Percentiles rank a stretch among this genome's conserved stretches.
phyloP scores from a whole-genome alignment of 1,140 invertebrate species.

The Atopsyche davidsoni region DNA sequence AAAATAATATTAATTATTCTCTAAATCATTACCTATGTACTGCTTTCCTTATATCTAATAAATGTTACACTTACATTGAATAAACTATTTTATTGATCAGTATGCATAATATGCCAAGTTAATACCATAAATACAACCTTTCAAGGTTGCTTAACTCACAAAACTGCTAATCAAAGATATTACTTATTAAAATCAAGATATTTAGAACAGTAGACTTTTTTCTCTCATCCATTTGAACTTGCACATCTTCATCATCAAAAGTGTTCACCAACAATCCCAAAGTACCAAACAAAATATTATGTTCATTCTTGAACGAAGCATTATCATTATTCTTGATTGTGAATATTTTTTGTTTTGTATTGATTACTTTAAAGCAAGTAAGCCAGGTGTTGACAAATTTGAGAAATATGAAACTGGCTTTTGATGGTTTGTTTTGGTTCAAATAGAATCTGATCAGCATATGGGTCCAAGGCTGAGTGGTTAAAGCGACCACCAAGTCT shows the following conservation, averaged over 20 bases:
- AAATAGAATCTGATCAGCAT: conserved; percentile 23
- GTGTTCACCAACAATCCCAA: conserved; percentile 8
- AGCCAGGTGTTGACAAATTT: conserved; percentile 25
- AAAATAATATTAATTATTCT: too few species aligned
- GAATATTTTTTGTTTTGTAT: conserved; percentile 9
- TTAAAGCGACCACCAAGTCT: conserved; percentile 7
- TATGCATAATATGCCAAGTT: too few species aligned
- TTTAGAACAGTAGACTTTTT: conserved; percentile 9
- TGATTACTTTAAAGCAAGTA: conserved; percentile 19
- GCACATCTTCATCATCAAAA: conserved; percentile 15
- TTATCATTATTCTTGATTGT: conserved; percentile 1
- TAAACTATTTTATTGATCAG: too few species aligned
- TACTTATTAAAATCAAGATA: conserved; percentile 15
- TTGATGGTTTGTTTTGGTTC: conserved; percentile 16
- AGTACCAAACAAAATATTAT: conserved; percentile 8
- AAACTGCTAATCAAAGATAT: conserved; percentile 14
- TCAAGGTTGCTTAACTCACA: too few species aligned
- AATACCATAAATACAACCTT: too few species aligned
- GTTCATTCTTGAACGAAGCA: conserved; percentile 3
- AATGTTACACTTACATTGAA: too few species aligned
- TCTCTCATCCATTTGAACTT: neutral
- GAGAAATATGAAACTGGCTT: conserved; percentile 17
- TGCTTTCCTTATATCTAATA: too few species aligned
- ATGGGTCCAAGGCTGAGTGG: conserved; percentile 25
- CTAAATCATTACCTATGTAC: too few species aligned